Evolutionary conservation across 2,113 vertebrate species (phyloP), one percentile per base, ranked within the genome.

Genomic region (Oxyruncus cristatus): DNA sequence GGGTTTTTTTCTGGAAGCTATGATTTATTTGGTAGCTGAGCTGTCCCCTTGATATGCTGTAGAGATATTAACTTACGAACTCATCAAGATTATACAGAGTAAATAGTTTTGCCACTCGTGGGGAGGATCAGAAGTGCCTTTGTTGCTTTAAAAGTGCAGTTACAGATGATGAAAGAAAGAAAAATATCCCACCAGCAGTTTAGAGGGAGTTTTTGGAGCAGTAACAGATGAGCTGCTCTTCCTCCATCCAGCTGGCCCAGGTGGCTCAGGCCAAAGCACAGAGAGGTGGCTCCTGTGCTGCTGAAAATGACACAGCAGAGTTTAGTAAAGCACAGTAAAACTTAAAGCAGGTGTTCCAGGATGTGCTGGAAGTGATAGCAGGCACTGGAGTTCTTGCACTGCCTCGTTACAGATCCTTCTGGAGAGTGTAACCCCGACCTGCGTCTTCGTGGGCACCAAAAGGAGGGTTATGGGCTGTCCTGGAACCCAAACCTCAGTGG

Each of bases 401-500:
- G 22, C 73, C 76, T 88, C 39, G 35, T 97, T 96, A 5, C 93
- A 99, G 99, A 99, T 88, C 99, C 99, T 44, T 99, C 99, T 96
- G 99, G 99, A 28, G 99, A 99, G 93, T 99, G 99, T 92, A 99
- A 99, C 93, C 99, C 99, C 13, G 99, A 99, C 52, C 97, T 99
- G 63, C 99, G 99, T 41, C 98, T 99, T 24, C 98, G 99, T 87
- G 99, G 99, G 33, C 99, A 99, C 97, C 99, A 99, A 97, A 99
- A 99, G 92, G 99, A 99, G 96, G 99, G 99, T 4, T 99, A 99
- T 19, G 99, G 99, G 27, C 98, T 99, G 37, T 99, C 99, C 14
- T 99, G 99, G 99, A 99, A 99, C 97, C 99, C 99, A 17, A 99
- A 99, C 97, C 98, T 99, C 78, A 99, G 99, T 9, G 99, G 99